Evolutionary conservation across 2,888 invertebrate species (phyloP).

Genomic region (Volucella inflata): DNA sequence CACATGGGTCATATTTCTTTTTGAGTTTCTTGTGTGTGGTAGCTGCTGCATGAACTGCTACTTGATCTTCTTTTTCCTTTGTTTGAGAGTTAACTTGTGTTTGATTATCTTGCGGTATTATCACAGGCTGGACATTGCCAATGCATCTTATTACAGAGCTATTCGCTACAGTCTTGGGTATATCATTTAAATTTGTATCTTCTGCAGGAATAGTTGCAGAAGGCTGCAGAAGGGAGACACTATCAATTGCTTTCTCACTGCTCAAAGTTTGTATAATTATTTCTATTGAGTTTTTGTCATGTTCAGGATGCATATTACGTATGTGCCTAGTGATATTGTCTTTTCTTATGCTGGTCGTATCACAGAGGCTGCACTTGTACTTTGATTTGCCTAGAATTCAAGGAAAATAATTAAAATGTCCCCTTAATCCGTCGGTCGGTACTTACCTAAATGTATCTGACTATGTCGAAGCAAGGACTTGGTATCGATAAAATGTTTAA

Average conservation of each 20-base stretch:
- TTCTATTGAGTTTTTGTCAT: constrained; percentile 76
- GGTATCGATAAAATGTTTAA: constrained; percentile 87
- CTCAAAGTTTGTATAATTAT: constrained; percentile 49
- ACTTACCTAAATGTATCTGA: constrained; percentile 87
- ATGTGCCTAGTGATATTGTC: constrained; percentile 92
- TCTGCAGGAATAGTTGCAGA: not conserved
- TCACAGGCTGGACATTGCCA: constrained; percentile 81
- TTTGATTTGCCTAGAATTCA: constrained; percentile 86
- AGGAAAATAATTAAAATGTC: not conserved
- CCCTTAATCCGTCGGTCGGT: not conserved
- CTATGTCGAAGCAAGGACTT: constrained; percentile 89
- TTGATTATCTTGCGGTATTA: constrained; percentile 77
- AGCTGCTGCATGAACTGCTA: constrained; percentile 37
- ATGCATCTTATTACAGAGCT: constrained; percentile 82
- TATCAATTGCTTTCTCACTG: not conserved
- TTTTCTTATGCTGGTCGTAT: constrained; percentile 88
- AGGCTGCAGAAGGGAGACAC: constrained; percentile 44
- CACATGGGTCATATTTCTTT: constrained; percentile 79
- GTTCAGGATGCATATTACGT: constrained; percentile 89
- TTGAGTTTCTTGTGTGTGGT: constrained; percentile 71
- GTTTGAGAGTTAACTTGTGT: constrained; percentile 38
- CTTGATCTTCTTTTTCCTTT: constrained; percentile 56
- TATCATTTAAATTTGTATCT: not conserved
- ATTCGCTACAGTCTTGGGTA: constrained; percentile 76
- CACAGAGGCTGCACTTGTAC: constrained; percentile 89